phyloP scores from a whole-genome alignment of 2,888 invertebrate genomes.

The Andrena flavipes region DNA sequence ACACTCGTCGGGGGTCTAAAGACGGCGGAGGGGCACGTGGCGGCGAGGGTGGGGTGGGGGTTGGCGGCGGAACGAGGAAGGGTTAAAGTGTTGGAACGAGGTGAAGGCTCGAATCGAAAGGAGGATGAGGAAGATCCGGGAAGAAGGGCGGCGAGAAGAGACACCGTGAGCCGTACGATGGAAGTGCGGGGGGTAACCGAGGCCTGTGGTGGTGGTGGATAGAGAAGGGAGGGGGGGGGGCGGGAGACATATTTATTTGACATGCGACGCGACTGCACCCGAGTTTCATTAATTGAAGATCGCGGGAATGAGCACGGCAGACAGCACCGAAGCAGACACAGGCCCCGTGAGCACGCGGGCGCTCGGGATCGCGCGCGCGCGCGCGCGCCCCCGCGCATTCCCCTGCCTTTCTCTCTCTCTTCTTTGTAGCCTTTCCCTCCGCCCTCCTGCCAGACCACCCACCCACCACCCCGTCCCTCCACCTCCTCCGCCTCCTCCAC shows the following conservation, averaged over 20 bases:
- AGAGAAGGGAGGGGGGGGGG: conserved; percentile 56
- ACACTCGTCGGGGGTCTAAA: conserved; percentile 43
- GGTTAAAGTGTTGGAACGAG: conserved; percentile 69
- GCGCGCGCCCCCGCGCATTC: conserved; percentile 51
- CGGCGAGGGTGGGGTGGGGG: conserved; percentile 20
- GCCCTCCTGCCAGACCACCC: conserved; percentile 1
- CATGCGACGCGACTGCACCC: conserved; percentile 85
- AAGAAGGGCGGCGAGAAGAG: conserved; percentile 72
- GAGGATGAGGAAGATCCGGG: conserved; percentile 70
- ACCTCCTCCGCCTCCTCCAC: conserved; percentile 18
- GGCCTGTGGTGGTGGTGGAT: conserved; percentile 62
- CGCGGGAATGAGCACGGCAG: conserved; percentile 84
- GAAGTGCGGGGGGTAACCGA: conserved; percentile 54
- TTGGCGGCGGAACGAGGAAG: conserved; percentile 53
- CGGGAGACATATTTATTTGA: conserved; percentile 85
- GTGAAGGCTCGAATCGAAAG: conserved; percentile 63
- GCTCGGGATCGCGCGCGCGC: conserved; percentile 66
- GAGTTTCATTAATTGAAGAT: conserved; percentile 85
- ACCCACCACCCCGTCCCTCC: conserved; percentile 27
- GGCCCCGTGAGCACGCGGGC: conserved; percentile 63
- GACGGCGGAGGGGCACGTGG: conserved; percentile 22
- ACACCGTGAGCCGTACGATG: conserved; percentile 59
- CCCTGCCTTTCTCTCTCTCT: conserved; percentile 46
- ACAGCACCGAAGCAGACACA: conserved; percentile 80
- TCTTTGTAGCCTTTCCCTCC: conserved; percentile 57